Base-by-base conservation (phyloP, 2,113 vertebrate genomes). In the Martes martes region DNA sequence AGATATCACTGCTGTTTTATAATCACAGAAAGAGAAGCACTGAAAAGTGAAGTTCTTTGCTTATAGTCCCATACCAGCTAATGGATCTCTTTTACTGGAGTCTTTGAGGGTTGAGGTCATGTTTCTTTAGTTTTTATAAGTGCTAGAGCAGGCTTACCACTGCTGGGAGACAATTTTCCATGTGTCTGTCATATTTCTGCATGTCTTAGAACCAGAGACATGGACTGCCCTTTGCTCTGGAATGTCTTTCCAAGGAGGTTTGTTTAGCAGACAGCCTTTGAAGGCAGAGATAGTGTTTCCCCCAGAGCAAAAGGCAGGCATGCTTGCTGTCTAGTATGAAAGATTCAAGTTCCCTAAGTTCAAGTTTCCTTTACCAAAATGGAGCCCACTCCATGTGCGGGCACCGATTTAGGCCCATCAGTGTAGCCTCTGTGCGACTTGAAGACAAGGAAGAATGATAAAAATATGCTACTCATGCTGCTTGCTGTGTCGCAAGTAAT, bases 1-100 rank as follows among this genome's bases (percentile, higher is more conserved):
- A 94, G 94, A 94, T 94, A 89, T 80, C 86, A 73, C 96, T 96
- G 13, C 90, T 97, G 63, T 96, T 98, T 96, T 94, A 89, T 97
- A 97, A 96, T 92, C 84, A 91, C 82, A 94, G 88, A 83, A 97
- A 96, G 28, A 73, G 50, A 90, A 97, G 10, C 42, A 59, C 71
- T 96, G 84, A 65, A 91, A 90, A 95, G 59, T 95, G 36, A 28
- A 89, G 23, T 92, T 92, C 57, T 92, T 89, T 96, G 73, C 76
- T 82, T 91, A 18, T 28, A 83, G 45, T 87, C 28, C 14, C 9
- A 67, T 31, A 81, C 74, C 19, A 73, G 69, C 57, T 92, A 97
- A 85, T 95, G 74, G 61, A 93, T 73, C 18, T 90, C 26, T 97
- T 97, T 94, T 39, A 52, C 55, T 36, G 52, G 45, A 83, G 94